Percentiles rank a stretch among this genome's conserved stretches.
Evolutionary conservation across 2,113 vertebrate genomes (phyloP).

Genomic region (Corydoras sp.): DNA sequence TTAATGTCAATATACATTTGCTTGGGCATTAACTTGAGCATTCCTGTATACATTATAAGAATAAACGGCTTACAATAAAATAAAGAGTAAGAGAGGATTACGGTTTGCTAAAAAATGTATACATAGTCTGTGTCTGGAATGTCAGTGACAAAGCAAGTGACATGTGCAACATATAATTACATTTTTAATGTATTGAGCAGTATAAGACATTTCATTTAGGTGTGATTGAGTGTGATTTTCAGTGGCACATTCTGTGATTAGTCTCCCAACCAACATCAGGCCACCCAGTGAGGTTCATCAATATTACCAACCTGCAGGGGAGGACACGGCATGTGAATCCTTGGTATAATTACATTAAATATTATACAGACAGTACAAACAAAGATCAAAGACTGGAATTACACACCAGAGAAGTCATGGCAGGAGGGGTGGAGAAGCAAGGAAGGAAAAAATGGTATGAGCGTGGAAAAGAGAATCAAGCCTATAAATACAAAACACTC

Average conservation of each 20-base stretch:
- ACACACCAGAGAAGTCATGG: slow-evolving; percentile 19
- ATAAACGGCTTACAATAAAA: too few relatives aligned
- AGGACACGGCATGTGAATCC: slow-evolving; percentile 34
- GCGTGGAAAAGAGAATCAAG: slow-evolving; percentile 22
- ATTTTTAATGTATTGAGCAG: slow-evolving; percentile 6
- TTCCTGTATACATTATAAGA: too few relatives aligned
- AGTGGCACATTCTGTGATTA: slow-evolving; percentile 29
- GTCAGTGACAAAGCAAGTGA: not conserved
- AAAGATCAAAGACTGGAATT: slow-evolving; percentile 44
- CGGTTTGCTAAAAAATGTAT: too few relatives aligned
- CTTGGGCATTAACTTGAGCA: too few relatives aligned
- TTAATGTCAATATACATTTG: too few relatives aligned
- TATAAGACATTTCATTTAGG: not conserved
- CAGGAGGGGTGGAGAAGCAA: slow-evolving; percentile 18
- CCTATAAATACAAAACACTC: not conserved
- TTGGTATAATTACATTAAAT: slow-evolving; percentile 47
- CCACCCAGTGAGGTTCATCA: slow-evolving; percentile 36
- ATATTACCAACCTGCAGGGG: slow-evolving; percentile 43
- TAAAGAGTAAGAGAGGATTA: too few relatives aligned
- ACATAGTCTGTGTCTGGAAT: too few relatives aligned
- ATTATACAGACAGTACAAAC: slow-evolving; percentile 45
- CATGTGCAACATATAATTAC: slow-evolving; percentile 25
- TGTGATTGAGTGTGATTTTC: slow-evolving; percentile 27
- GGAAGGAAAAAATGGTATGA: slow-evolving; percentile 11
- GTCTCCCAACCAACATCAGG: slow-evolving; percentile 17